Percentiles rank a stretch among this genome's conserved stretches.
Evolutionary conservation across 2,888 invertebrate genomes (phyloP).

Genomic region (Anthophora plumipes): DNA sequence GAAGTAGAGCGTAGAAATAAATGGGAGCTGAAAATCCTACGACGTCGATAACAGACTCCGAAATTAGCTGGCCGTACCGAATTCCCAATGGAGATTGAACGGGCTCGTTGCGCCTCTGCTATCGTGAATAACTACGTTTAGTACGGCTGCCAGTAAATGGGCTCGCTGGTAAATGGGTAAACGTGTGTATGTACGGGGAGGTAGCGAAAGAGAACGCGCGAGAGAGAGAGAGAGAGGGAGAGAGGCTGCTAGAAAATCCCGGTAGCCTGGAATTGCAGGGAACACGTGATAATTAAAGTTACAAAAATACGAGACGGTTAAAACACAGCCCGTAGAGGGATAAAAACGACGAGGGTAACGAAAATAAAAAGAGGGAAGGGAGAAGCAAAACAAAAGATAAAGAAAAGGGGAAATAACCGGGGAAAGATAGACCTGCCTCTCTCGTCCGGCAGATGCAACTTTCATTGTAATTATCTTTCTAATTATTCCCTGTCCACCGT

Average conservation of each 20-base stretch:
- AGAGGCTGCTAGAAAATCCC: conserved; percentile 61
- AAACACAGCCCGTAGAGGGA: conserved; percentile 20
- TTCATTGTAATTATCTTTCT: conserved; percentile 67
- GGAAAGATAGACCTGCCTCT: conserved; percentile 37
- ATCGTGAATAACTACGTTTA: conserved; percentile 75
- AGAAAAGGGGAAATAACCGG: conserved; percentile 10
- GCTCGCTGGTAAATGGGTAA: conserved; percentile 67
- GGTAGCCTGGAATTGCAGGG: conserved; percentile 68
- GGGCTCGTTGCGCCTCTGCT: conserved; percentile 71
- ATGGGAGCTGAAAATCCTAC: conserved; percentile 73
- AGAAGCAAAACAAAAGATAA: conserved; percentile 1
- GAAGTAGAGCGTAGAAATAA: conserved; percentile 68
- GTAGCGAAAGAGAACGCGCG: neutral
- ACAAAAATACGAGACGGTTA: conserved; percentile 67
- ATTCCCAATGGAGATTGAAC: conserved; percentile 75
- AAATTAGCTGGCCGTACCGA: conserved; percentile 74
- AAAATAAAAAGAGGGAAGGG: neutral
- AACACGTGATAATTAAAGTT: conserved; percentile 74
- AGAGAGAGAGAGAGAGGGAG: neutral
- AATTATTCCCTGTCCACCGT: conserved; percentile 59
- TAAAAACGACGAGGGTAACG: neutral
- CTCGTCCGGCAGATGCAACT: conserved; percentile 45
- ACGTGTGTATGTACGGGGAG: conserved; percentile 32
- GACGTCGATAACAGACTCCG: conserved; percentile 74
- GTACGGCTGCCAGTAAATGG: conserved; percentile 68